Evolutionary conservation across 2,888 invertebrate species (phyloP).

Genomic region (Leptinotarsa juncta): DNA sequence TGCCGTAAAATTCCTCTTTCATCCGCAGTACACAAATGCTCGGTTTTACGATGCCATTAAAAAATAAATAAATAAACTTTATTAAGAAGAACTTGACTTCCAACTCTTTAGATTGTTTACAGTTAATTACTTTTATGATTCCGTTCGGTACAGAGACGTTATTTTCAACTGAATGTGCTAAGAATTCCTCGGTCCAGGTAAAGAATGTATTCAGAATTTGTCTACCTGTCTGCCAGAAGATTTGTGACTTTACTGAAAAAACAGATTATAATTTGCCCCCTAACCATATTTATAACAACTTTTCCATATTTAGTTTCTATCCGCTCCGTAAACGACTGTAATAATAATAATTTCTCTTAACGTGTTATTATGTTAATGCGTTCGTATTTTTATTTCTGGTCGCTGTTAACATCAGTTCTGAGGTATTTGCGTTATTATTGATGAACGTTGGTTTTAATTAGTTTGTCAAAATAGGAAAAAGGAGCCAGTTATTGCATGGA

Average conservation of each 20-base stretch:
- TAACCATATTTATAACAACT: slow-evolving; percentile 19
- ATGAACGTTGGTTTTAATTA: neutral
- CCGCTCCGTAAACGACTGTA: slow-evolving; percentile 17
- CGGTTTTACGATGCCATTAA: slow-evolving; percentile 13
- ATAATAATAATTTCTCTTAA: slow-evolving; percentile 18
- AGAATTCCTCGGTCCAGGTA: slow-evolving; percentile 1
- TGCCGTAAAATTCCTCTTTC: slow-evolving; percentile 13
- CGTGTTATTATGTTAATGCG: slow-evolving; percentile 6
- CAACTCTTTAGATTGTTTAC: slow-evolving; percentile 19
- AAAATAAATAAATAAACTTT: slow-evolving; percentile 20
- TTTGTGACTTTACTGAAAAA: slow-evolving; percentile 12
- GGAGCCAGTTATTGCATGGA: neutral
- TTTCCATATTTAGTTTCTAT: slow-evolving; percentile 11
- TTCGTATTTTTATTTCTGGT: slow-evolving; percentile 9
- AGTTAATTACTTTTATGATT: slow-evolving; percentile 11
- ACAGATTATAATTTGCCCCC: slow-evolving; percentile 14
- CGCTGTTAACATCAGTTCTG: neutral
- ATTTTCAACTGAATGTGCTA: neutral
- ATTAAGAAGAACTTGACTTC: slow-evolving; percentile 16
- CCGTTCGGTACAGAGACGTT: slow-evolving; percentile 13
- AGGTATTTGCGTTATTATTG: slow-evolving; percentile 5
- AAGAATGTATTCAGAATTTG: slow-evolving; percentile 5
- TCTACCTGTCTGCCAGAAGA: slow-evolving; percentile 9
- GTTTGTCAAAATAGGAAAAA: slow-evolving; percentile 14
- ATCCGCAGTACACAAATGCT: neutral